Evolutionary conservation across 2,888 invertebrate species (phyloP), one percentile per base, ranked within the genome.

Genomic region (Tryphoninae sp.): DNA sequence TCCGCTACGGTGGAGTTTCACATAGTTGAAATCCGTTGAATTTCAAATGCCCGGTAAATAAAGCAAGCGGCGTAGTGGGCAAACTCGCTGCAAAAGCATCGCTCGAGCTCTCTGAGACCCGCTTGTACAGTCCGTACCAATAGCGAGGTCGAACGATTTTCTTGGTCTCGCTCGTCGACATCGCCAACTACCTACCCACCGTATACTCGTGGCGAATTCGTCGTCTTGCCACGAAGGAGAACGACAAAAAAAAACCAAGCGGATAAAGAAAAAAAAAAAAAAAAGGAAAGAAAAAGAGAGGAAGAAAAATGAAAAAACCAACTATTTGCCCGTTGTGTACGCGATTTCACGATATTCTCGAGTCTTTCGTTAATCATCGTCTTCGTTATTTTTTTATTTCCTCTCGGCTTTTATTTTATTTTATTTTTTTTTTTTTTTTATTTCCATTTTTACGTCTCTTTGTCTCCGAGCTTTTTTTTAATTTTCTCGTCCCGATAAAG

Each of bases 41-140:
- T 89, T 89, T 89, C 84, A 87, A 87, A 89, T 89, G 87, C 82
- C 85, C 84, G 84, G 83, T 84, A 88, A 89, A 88, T 88, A 88
- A 89, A 88, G 87, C 86, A 87, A 86, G 86, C 85, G 84, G 42
- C 62, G 74, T 33, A 33, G 62, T 74, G 75, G 84, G 82, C 82
- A 82, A 84, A 82, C 82, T 82, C 78, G 82, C 78, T 82, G 82
- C 82, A 80, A 82, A 80, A 82, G 82, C 82, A 82, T 82, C 80
- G 72, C 82, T 58, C 68, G 71, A 67, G 72, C 77, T 77, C 73
- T 53, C 76, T 64, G 67, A 74, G 65, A 67, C 58, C 64, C 75
- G 72, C 58, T 74, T 51, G 83, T 83, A 83, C 84, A 84, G 84
- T 84, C 83, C 9, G 71, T 16, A 71, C 71, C 64, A 69, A 71